A percentile compares a stretch with the other conserved stretches of the same genome.
Conservation (phyloP, 2,113 vertebrate genomes). For the Podocnemis expansa region DNA sequence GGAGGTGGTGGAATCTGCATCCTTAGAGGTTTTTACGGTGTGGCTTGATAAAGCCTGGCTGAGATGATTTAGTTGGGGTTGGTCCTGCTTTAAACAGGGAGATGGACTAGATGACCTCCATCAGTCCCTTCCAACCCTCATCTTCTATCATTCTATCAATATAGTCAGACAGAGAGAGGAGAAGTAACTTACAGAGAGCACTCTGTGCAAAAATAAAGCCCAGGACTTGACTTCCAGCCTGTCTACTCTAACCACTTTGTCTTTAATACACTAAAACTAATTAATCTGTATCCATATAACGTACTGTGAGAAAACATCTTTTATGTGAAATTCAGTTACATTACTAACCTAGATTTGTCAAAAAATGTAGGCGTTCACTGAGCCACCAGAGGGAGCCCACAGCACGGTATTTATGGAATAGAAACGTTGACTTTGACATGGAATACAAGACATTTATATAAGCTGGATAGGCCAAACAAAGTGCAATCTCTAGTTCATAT, state of each 20-base stretch:
- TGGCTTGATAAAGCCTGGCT: no score
- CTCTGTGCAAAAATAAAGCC: not conserved
- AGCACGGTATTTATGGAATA: slow-evolving; percentile 3
- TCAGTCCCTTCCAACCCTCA: no score
- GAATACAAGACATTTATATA: not conserved
- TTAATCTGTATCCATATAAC: not conserved
- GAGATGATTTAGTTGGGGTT: no score
- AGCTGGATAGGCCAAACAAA: slow-evolving; percentile 58
- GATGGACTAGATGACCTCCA: no score
- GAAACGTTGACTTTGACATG: slow-evolving; percentile 39
- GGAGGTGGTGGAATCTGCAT: no score
- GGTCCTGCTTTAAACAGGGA: no score
- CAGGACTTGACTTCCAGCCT: accelerated
- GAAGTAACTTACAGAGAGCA: not conserved
- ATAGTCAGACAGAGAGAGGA: not conserved
- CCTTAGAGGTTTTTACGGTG: no score
- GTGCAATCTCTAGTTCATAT: slow-evolving; percentile 31
- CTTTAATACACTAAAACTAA: not conserved
- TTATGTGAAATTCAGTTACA: not conserved
- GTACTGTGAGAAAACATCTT: not conserved
- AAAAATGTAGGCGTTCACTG: accelerated
- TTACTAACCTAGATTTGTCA: not conserved
- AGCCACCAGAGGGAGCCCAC: slow-evolving; percentile 74
- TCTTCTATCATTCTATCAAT: no score
- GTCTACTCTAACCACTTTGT: not conserved